Percentiles rank a stretch among this genome's conserved stretches.
phyloP scores from a whole-genome alignment of 2,888 invertebrate genomes.

The Euproctis similis region DNA sequence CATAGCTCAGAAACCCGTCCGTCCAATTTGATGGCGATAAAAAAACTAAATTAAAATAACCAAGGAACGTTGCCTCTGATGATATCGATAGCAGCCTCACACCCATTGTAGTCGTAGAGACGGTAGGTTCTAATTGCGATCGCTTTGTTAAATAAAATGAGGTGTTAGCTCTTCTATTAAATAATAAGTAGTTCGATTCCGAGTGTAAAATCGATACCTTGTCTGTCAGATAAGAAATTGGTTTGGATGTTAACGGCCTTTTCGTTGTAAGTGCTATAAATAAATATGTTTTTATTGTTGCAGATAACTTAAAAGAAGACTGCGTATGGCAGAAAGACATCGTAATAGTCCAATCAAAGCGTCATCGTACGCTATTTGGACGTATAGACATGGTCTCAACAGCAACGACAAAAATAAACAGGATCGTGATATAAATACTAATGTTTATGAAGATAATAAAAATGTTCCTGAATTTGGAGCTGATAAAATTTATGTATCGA shows the following conservation, averaged over 20 bases:
- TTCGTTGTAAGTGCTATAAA: conserved; percentile 20
- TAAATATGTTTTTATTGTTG: conserved; percentile 42
- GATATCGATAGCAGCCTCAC: conserved; percentile 63
- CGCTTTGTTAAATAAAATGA: conserved; percentile 73
- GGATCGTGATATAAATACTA: conserved; percentile 22
- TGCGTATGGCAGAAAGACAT: conserved; percentile 69
- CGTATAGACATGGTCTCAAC: conserved; percentile 44
- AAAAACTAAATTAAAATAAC: conserved; percentile 74
- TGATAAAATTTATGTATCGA: conserved; percentile 15
- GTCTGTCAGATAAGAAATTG: conserved; percentile 43
- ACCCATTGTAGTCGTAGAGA: conserved; percentile 59
- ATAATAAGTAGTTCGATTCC: conserved; percentile 63
- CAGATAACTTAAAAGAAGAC: conserved; percentile 59
- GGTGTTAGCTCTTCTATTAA: conserved; percentile 72
- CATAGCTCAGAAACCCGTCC: conserved; percentile 58
- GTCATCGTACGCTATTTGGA: conserved; percentile 66
- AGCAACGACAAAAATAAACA: conserved; percentile 22
- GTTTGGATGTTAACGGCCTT: conserved; percentile 21
- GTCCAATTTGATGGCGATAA: conserved; percentile 65
- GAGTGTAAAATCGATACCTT: conserved; percentile 39
- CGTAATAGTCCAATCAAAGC: conserved; percentile 58
- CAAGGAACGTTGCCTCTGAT: conserved; percentile 47
- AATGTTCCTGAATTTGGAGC: conserved; percentile 25
- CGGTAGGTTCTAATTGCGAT: conserved; percentile 67
- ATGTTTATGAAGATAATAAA: conserved; percentile 27